These are phyloP conservation scores for Hermaeophaga mercurialis DNA, from an alignment of 2,888 invertebrate genomes.

Conservation along the genomic window DNA sequence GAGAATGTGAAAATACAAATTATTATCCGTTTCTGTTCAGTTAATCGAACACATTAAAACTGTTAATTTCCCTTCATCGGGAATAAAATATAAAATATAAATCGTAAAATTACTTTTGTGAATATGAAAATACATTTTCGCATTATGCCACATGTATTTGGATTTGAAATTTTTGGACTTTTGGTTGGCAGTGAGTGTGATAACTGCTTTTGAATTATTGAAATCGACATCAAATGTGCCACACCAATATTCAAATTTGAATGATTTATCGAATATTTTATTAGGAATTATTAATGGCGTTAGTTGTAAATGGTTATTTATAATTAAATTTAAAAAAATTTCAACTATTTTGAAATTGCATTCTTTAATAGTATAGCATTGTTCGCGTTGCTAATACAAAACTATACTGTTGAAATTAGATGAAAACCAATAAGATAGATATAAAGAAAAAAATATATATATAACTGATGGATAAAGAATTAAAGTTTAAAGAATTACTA, in stretches of 20 bases:
- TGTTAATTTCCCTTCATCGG: too few species aligned
- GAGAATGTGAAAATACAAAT: too few species aligned
- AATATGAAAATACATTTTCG: neutral
- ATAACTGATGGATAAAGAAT: too few species aligned
- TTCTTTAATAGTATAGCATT: too few species aligned
- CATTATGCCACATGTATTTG: neutral
- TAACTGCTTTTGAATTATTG: slow-evolving; percentile 7
- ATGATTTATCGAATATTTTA: slow-evolving; percentile 7
- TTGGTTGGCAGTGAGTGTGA: neutral
- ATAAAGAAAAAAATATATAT: too few species aligned
- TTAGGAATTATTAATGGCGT: neutral
- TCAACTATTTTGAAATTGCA: too few species aligned
- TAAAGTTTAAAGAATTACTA: too few species aligned
- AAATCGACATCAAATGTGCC: slow-evolving; percentile 8
- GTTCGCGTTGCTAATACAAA: too few species aligned
- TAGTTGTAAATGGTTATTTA: neutral
- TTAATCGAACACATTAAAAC: too few species aligned
- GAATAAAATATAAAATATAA: neutral
- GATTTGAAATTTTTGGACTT: slow-evolving; percentile 6
- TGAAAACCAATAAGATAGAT: too few species aligned
- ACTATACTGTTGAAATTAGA: too few species aligned
- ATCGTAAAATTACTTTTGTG: slow-evolving; percentile 2
- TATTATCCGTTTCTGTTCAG: too few species aligned
- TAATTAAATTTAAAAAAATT: neutral
- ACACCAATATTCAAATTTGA: neutral